Conservation (phyloP, 1,140 invertebrate species). For the Pteromalus puparum region DNA sequence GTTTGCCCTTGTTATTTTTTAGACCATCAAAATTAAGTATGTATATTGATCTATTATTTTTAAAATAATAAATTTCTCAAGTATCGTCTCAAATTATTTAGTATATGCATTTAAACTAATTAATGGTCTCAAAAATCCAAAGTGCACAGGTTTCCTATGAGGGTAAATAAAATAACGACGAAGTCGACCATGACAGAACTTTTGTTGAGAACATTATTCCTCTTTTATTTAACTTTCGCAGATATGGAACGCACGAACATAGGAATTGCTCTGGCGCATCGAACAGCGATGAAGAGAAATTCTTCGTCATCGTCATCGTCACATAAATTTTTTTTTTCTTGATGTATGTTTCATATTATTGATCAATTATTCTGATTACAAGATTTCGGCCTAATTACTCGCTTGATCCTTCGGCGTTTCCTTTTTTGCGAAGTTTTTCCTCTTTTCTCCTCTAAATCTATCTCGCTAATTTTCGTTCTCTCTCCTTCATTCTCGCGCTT, state of each 20-base stretch:
- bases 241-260: constrained; percentile 53
- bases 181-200: constrained; percentile 25
- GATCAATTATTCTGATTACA: constrained; percentile 22
- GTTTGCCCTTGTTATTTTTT: constrained; percentile 33
- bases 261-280: constrained; percentile 52
- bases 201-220: constrained; percentile 54
- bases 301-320: constrained; percentile 36
- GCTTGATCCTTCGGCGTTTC: constrained; percentile 42
- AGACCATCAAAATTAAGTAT: neutral
- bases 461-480: neutral
- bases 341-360: constrained; percentile 31
- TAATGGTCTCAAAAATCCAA: constrained; percentile 38
- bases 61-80: too few relatives aligned
- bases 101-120: neutral
- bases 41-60: too few relatives aligned
- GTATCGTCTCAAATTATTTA: too few relatives aligned
- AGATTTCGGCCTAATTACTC: constrained; percentile 35
- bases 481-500: neutral
- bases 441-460: constrained; percentile 28
- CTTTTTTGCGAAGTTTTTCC: constrained; percentile 33
- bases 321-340: constrained; percentile 30
- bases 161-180: constrained; percentile 44
- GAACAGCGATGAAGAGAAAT: constrained; percentile 38
- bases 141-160: constrained; percentile 2
- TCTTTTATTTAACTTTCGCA: constrained; percentile 52